These are phyloP conservation scores for Leptinotarsa lineolata DNA, from an alignment of 1,140 invertebrate species.

Conservation along the genomic window DNA sequence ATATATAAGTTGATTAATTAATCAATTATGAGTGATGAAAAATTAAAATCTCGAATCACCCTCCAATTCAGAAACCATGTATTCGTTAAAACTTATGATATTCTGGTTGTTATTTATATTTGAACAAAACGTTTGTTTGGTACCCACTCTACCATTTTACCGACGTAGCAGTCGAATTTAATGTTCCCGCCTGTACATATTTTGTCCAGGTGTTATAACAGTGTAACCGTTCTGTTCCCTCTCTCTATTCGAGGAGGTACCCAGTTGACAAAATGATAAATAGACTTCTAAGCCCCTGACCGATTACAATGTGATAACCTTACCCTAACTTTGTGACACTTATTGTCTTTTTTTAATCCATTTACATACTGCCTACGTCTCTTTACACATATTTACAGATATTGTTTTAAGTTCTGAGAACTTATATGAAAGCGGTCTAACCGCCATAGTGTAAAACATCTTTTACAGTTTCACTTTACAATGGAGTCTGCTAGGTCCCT, in stretches of 20 bases:
- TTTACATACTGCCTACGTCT: background rate
- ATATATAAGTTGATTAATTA: too few species aligned
- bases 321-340: conserved; percentile 14
- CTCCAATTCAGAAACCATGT: too few species aligned
- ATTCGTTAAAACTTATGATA: too few species aligned
- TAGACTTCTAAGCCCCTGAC: conserved; percentile 46
- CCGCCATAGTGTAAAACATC: conserved; percentile 26
- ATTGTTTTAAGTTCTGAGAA: conserved; percentile 21
- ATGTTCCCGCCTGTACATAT: conserved; percentile 41
- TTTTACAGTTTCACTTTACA: conserved; percentile 28
- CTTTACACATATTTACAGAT: background rate
- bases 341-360: conserved; percentile 13
- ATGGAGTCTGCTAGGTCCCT: conserved; percentile 36
- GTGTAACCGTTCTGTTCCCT: conserved; percentile 45
- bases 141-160: conserved; percentile 1
- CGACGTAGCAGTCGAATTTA: conserved; percentile 38
- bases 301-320: conserved; percentile 37
- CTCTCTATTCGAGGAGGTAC: conserved; percentile 25
- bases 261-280: conserved; percentile 51
- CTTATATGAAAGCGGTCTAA: background rate
- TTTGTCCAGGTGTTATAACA: conserved; percentile 48
- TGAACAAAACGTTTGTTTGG: background rate
- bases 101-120: background rate
- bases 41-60: too few species aligned
- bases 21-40: too few species aligned